Evolutionary conservation across 1,140 invertebrate genomes (phyloP), one percentile per base, ranked within the genome.

Genomic region (Lutraria rhynchaena): DNA sequence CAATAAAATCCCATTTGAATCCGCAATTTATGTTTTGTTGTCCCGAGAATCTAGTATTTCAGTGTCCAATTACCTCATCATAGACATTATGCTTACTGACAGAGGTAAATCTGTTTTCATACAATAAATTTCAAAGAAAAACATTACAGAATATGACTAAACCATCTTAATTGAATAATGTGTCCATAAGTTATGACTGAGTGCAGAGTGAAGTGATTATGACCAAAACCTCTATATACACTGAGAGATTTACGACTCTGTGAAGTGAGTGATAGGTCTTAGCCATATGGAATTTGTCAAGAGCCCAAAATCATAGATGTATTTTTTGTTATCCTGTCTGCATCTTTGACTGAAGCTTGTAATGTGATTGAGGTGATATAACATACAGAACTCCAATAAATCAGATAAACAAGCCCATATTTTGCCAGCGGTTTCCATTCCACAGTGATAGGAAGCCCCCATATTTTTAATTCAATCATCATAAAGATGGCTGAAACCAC

Each of bases 261-360:
- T 46, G 41, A 37, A 67, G 41, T 49, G 63, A 67, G 49, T 67
- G 63, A 67, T 67, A 67, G 63, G 22, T 49, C 17, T 29, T 29
- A 24, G 63, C 63, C 63, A 67, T 67, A 67, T 67, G 63, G 63
- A 41, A 67, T 49, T 67, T 67, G 63, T 67, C 63, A 67, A 67
- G 49, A 11, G 17, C 3, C 60, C 0, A 63, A 49, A 46, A 67
- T 46, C 22, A 49, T 67, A 1, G 44, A 31, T 31, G 41, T 31
- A 46, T 37, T 67, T 65, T 67, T 46, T 46, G 60, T 49, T 67
- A 67, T 67, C 63, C 7, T 27, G 37, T 67, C 63, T 51, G 19
- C 3, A 67, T 67, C 63, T 65, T 22, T 67, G 37, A 51, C 19
- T 35, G 35, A 37, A 41, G 37, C 60, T 37, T 67, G 41, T 49